phyloP scores from a whole-genome alignment of 2,888 invertebrate species.

The Callinectes sapidus region DNA sequence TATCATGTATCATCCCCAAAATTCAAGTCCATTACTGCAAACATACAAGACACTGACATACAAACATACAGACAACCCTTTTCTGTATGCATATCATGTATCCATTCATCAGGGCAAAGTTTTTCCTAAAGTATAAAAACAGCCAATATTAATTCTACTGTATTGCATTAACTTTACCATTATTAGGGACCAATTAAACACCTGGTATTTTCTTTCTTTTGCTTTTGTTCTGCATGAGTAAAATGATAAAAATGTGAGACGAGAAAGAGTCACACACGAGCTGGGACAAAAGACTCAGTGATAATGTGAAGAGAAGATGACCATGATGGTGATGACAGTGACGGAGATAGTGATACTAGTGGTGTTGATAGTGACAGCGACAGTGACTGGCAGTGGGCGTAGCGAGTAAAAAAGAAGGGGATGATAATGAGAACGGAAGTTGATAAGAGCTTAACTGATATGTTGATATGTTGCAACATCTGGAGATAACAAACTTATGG shows the following conservation, averaged over 20 bases:
- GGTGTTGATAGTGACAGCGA: background rate
- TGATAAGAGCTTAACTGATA: background rate
- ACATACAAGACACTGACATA: too few species aligned
- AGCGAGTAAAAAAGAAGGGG: background rate
- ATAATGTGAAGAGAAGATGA: background rate
- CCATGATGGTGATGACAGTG: background rate
- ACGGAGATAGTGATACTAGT: background rate
- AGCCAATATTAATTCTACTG: too few species aligned
- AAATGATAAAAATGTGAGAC: background rate
- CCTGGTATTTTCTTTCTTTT: background rate
- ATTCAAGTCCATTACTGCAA: too few species aligned
- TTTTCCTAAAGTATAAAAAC: background rate
- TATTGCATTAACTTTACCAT: too few species aligned
- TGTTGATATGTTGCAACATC: background rate
- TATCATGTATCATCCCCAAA: too few species aligned
- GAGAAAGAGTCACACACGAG: background rate
- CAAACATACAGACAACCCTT: too few species aligned
- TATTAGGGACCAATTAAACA: background rate
- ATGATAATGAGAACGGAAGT: conserved; percentile 3
- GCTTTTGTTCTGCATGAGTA: background rate
- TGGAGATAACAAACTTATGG: background rate
- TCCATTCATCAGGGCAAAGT: background rate
- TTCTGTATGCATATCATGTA: background rate
- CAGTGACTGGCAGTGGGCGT: background rate
- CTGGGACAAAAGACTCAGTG: background rate